Evolutionary conservation across 1,140 invertebrate genomes (phyloP).

Genomic region (Epicauta chinensis): DNA sequence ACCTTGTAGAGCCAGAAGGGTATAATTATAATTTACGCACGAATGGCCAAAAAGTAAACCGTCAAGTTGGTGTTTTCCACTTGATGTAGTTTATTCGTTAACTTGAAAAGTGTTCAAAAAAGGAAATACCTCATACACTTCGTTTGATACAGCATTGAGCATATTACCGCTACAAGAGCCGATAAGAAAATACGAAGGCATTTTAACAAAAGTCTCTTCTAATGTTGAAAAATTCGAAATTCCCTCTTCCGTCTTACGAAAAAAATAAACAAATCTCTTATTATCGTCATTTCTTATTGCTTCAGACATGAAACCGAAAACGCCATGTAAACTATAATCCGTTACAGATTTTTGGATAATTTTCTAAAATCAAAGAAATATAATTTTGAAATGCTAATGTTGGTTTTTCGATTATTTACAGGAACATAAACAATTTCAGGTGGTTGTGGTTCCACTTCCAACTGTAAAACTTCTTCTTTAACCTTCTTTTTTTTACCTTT

Average conservation of each 20-base stretch:
- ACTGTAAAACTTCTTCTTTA: slow-evolving; percentile 4
- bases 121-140: too few relatives aligned
- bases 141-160: slow-evolving; percentile 48
- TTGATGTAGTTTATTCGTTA: too few relatives aligned
- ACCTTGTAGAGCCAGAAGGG: too few relatives aligned
- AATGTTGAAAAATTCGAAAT: slow-evolving; percentile 49
- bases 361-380: slow-evolving; percentile 45
- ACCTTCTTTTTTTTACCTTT: slow-evolving; percentile 32
- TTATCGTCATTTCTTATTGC: slow-evolving; percentile 43
- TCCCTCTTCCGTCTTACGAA: slow-evolving; percentile 52
- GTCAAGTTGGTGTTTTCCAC: too few relatives aligned
- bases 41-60: too few relatives aligned
- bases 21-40: too few relatives aligned
- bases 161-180: slow-evolving; percentile 54
- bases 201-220: slow-evolving; percentile 48
- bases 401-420: slow-evolving; percentile 47
- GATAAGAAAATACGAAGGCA: slow-evolving; percentile 57
- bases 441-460: slow-evolving; percentile 45
- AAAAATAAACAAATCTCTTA: slow-evolving; percentile 58
- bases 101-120: too few relatives aligned
- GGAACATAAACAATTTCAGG: slow-evolving; percentile 47
- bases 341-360: slow-evolving; percentile 57
- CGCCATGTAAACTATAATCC: slow-evolving; percentile 58
- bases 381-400: neutral
- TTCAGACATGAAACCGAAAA: slow-evolving; percentile 55